Base-by-base conservation (phyloP, 2,888 invertebrate genomes). In the Phrixothrix hirtus region DNA sequence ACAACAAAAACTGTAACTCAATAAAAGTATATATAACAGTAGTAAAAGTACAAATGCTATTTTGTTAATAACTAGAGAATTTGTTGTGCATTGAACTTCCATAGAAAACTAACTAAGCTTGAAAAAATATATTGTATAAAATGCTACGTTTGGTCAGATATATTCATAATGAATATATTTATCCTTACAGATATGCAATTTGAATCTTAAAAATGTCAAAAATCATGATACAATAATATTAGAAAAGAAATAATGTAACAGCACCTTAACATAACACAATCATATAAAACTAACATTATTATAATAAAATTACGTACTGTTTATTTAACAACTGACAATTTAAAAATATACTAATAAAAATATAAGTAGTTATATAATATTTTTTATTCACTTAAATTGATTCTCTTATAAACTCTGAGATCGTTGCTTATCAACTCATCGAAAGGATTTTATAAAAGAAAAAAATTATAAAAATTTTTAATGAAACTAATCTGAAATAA, bases 101-200 rank as follows among this genome's bases (percentile, higher is more conserved):
- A 48, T 58, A 61, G 55, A 70, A 65, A 65, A 55, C 62, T 64
- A 64, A 68, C 68, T 71, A 69, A 70, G 67, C 66, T 55, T 72
- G 69, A 62, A 71, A 72, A 73, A 71, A 73, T 71, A 70, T 62
- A 59, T 60, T 56, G 47, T 60, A 58, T 55, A 49, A 55, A 55
- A 53, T 43, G 42, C 43, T 53, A 53, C 52, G 30, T 49, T 69
- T 71, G 68, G 68, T 68, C 67, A 65, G 64, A 65, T 62, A 62
- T 63, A 67, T n/a, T n/a, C n/a, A n/a, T n/a, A n/a, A n/a, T n/a
- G n/a, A n/a, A n/a, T n/a, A n/a, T n/a, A n/a, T n/a, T n/a, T n/a
- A n/a, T 39, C 51, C 35, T 48, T 58, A 65, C 55, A 63, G 68
- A 69, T 69, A 69, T 70, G 68, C 67, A 63, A 61, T 60, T 60